Base-by-base conservation (phyloP, 53 echinoderm and acorn worm species). In the Patiria pectinifera region DNA sequence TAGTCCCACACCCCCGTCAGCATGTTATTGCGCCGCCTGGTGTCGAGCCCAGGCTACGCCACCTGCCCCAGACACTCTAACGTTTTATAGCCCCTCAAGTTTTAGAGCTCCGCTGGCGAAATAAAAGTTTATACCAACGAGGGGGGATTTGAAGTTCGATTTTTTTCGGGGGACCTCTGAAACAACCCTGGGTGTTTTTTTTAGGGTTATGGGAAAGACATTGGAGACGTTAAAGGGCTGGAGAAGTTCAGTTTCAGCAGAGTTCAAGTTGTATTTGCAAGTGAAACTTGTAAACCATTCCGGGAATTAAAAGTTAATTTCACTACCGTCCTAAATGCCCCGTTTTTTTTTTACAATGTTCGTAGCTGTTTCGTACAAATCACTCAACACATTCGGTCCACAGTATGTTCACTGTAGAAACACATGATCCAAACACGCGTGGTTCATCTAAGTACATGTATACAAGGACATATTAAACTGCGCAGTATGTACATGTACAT, bases 31-130 rank as follows among this genome's bases (percentile, higher is more conserved):
- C 90, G 90, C 90, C 90, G 90, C 90, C 90, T 90, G 90, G 66
- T 66, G 90, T 90, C 90, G 48, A 45, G 81, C 10, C 83, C 75
- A n/a, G 15, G 43, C 85, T 79, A 78, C 86, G 83, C 88, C 93
- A 93, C 87, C 93, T 93, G 93, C 83, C 74, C 45, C 25, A 62
- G 85, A 85, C 91, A 93, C 87, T 86, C 85, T 98, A 98, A 98
- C 91, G 92, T 98, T 98, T 97, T 98, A 98, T 96, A 79, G 92
- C 94, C 87, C 93, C 63, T 98, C 95, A 96, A 98, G 69, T 95
- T 96, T 98, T 96, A 96, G 94, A 95, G 95, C 94, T 71, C 82
- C 83, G 85, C 80, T 77, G 94, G 89, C 81, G 87, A 76, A 86
- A 92, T 96, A 98, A 98, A 98, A 95, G 82, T 98, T 97, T 98